Percentiles rank a stretch among this genome's conserved stretches.
Conservation (phyloP, 2,888 invertebrate species). For the Suillia variegata region DNA sequence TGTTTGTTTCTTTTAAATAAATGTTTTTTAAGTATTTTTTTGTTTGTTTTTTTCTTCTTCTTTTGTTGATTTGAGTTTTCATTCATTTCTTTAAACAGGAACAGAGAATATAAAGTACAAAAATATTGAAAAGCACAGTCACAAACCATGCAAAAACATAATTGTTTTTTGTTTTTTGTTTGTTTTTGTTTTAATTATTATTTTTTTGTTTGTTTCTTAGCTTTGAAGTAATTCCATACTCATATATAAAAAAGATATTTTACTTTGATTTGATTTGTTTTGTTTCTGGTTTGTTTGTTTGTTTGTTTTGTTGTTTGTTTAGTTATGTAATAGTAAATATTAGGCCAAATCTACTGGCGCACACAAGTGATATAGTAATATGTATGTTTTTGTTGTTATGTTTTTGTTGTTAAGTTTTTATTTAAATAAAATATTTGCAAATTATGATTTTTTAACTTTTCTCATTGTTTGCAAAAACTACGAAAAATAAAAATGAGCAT, state of each 20-base stretch:
- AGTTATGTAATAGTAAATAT: constrained; percentile 3
- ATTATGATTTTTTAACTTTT: background rate
- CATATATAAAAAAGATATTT: constrained; percentile 17
- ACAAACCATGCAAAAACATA: constrained; percentile 9
- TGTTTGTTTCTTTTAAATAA: too few species aligned
- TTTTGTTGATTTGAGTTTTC: constrained; percentile 19
- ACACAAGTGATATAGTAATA: background rate
- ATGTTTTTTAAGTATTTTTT: constrained; percentile 10
- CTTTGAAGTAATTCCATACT: background rate
- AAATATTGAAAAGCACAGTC: constrained; percentile 8
- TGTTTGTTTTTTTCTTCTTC: constrained; percentile 10
- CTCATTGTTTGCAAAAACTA: too few species aligned
- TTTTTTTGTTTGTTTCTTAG: too few species aligned
- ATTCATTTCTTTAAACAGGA: constrained; percentile 22
- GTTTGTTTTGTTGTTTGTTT: background rate
- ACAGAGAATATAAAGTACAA: constrained; percentile 14
- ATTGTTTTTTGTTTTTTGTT: background rate
- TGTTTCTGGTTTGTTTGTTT: too few species aligned
- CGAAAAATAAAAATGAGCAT: too few species aligned
- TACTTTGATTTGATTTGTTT: too few species aligned
- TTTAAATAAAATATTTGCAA: too few species aligned
- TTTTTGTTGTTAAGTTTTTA: too few species aligned
- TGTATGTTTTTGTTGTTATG: background rate
- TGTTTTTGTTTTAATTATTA: too few species aligned
- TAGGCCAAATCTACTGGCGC: constrained; percentile 3